phyloP scores from a whole-genome alignment of 2,888 invertebrate genomes.

The Chesias legatella region DNA sequence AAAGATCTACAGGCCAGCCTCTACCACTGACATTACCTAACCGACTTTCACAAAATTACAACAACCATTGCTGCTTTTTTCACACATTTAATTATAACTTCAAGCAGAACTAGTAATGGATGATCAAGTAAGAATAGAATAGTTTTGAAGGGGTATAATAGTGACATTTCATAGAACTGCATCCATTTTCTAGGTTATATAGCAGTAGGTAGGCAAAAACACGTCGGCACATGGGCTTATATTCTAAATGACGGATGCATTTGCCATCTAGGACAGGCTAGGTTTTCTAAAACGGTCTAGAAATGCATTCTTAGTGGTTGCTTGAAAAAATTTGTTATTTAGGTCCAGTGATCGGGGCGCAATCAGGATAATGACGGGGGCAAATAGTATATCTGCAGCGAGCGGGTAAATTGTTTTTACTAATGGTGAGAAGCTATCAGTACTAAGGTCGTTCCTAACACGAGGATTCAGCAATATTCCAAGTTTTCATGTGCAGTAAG shows the following conservation, averaged over 20 bases:
- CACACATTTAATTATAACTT: fast-evolving
- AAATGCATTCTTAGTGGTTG: slow-evolving; percentile 44
- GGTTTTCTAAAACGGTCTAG: slow-evolving; percentile 61
- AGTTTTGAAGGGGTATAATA: slow-evolving; percentile 13
- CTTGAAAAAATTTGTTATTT: slow-evolving; percentile 32
- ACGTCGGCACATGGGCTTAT: slow-evolving; percentile 54
- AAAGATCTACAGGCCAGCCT: slow-evolving; percentile 56
- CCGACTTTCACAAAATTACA: slow-evolving; percentile 19
- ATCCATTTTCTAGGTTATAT: slow-evolving; percentile 67
- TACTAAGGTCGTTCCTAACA: too few species aligned
- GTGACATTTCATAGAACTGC: slow-evolving; percentile 59
- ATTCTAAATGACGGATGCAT: slow-evolving; percentile 65
- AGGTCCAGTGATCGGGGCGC: slow-evolving; percentile 7
- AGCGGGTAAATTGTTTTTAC: too few species aligned
- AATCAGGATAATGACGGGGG: slow-evolving; percentile 3
- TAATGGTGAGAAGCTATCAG: too few species aligned
- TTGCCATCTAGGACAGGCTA: slow-evolving; percentile 56
- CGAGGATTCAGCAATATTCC: too few species aligned
- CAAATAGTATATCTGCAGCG: too few species aligned
- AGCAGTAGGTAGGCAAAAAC: slow-evolving; percentile 64
- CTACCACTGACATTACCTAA: slow-evolving; percentile 33
- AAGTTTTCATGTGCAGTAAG: too few species aligned
- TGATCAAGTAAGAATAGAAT: neutral
- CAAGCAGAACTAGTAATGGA: slow-evolving; percentile 32
- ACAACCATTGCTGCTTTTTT: slow-evolving; percentile 34